Conservation (phyloP, 1,140 invertebrate species). For the Hydropsyche tenuis region DNA sequence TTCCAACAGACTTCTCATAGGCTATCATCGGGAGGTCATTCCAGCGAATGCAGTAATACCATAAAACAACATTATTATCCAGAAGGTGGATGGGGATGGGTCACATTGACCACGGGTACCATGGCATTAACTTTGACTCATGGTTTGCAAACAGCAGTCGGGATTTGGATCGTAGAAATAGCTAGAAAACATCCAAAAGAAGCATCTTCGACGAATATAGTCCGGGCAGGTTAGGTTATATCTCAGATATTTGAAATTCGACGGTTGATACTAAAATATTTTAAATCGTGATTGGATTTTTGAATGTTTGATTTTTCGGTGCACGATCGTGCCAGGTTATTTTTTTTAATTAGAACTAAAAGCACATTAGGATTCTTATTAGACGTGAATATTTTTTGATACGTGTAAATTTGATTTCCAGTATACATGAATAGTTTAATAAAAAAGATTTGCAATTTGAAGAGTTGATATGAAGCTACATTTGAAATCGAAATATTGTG, state of each 20-base stretch:
- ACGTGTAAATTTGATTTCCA: too few species aligned
- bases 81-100: constrained; percentile 79
- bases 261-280: background rate
- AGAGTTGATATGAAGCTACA: too few species aligned
- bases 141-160: constrained; percentile 67
- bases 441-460: too few species aligned
- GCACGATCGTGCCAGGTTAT: too few species aligned
- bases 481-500: too few species aligned
- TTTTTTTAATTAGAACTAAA: too few species aligned
- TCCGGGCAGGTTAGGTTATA: constrained; percentile 61
- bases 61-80: constrained; percentile 76
- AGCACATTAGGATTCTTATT: too few species aligned
- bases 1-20: constrained; percentile 24
- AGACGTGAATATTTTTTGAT: too few species aligned
- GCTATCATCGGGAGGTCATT: constrained; percentile 34
- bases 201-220: constrained; percentile 50
- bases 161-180: constrained; percentile 64
- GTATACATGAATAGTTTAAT: too few species aligned
- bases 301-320: too few species aligned
- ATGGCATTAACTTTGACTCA: constrained; percentile 69
- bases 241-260: background rate
- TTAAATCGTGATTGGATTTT: too few species aligned
- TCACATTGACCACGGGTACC: constrained; percentile 67
- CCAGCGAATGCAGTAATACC: constrained; percentile 54
- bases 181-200: constrained; percentile 59